Evolutionary conservation across 2,888 invertebrate species (phyloP).

Genomic region (Epirrhoe alternata): DNA sequence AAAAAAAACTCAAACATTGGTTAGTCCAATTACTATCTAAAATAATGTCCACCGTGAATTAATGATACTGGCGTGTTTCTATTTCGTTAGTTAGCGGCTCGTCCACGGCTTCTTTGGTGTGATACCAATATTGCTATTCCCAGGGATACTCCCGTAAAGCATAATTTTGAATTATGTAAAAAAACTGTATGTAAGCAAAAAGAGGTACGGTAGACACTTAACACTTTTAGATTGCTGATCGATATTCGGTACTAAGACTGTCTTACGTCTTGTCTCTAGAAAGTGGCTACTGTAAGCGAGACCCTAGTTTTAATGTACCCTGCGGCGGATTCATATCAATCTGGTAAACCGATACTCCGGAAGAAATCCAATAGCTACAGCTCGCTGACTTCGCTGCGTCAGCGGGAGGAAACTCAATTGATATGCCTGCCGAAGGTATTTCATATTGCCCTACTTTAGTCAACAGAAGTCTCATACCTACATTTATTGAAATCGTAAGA

Average conservation of each 20-base stretch:
- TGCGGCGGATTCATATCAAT: slow-evolving; percentile 27
- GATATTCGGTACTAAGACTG: neutral
- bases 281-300: slow-evolving; percentile 5
- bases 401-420: slow-evolving; percentile 22
- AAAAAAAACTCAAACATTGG: too few relatives aligned
- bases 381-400: slow-evolving; percentile 18
- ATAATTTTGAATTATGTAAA: too few relatives aligned
- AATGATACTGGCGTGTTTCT: too few relatives aligned
- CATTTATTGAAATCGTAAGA: neutral
- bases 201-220: neutral
- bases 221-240: neutral
- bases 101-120: too few relatives aligned
- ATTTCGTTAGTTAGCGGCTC: too few relatives aligned
- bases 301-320: slow-evolving; percentile 12
- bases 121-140: too few relatives aligned
- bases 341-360: slow-evolving; percentile 25
- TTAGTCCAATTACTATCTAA: too few relatives aligned
- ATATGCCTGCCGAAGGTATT: slow-evolving; percentile 13
- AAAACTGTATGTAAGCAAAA: too few relatives aligned
- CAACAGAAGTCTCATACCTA: neutral
- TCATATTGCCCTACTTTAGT: neutral
- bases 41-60: too few relatives aligned
- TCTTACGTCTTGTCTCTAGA: neutral
- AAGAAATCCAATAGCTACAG: slow-evolving; percentile 20
- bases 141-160: too few relatives aligned